Evolutionary conservation across 2,113 vertebrate genomes (phyloP).

Genomic region (Stigmatopora nigra): DNA sequence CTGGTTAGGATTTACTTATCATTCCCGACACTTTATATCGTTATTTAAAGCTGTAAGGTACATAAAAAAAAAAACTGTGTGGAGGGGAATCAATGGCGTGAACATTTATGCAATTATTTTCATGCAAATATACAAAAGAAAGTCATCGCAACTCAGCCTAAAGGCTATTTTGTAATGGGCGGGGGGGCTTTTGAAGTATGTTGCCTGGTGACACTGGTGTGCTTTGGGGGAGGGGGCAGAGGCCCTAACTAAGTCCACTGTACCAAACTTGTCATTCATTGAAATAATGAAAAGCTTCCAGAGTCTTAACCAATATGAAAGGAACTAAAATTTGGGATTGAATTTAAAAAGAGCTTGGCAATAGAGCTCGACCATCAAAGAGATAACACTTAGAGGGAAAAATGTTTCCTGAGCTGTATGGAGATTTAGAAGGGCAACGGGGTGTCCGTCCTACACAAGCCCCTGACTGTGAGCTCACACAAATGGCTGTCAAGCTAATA

Average conservation of each 20-base stretch:
- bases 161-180: conserved; percentile 62
- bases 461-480: conserved; percentile 60
- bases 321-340: conserved; percentile 36
- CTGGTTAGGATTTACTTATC: conserved; percentile 3
- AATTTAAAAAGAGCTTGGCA: conserved; percentile 10
- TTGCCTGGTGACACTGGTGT: conserved; percentile 65
- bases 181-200: conserved; percentile 59
- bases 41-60: conserved; percentile 21
- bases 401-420: conserved; percentile 53
- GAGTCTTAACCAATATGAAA: conserved; percentile 68
- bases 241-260: conserved; percentile 45
- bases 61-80: not conserved
- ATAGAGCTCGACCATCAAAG: conserved; percentile 52
- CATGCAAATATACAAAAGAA: conserved; percentile 64
- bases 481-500: conserved; percentile 68
- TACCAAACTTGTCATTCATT: conserved; percentile 64
- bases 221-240: conserved; percentile 48
- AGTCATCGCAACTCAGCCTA: conserved; percentile 61
- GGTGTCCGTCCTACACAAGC: conserved; percentile 55
- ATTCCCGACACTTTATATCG: conserved; percentile 19
- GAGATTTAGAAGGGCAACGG: conserved; percentile 53
- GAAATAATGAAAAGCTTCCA: conserved; percentile 74
- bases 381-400: conserved; percentile 64
- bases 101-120: conserved; percentile 66
- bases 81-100: conserved; percentile 50